These are phyloP conservation scores for Orthosia gothica DNA, from an alignment of 2,888 invertebrate genomes.

Conservation along the genomic window DNA sequence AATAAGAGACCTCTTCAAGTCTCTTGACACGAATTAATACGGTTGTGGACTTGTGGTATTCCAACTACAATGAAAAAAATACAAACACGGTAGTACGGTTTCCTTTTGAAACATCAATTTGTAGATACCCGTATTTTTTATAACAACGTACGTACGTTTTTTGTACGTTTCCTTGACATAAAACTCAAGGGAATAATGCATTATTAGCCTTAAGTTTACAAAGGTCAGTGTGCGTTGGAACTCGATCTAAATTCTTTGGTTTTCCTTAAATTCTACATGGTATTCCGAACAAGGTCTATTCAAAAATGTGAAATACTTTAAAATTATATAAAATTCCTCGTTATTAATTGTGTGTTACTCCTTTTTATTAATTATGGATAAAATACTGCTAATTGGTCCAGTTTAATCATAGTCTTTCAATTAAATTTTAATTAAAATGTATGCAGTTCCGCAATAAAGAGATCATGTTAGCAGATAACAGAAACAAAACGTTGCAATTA, in stretches of 20 bases:
- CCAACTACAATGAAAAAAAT: too few species aligned
- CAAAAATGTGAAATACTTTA: slow-evolving; percentile 31
- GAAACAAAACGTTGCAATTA: slow-evolving; percentile 15
- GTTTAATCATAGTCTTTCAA: slow-evolving; percentile 12
- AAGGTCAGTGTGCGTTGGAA: slow-evolving; percentile 34
- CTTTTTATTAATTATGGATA: slow-evolving; percentile 11
- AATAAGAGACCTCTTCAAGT: background rate
- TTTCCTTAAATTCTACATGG: slow-evolving; percentile 25
- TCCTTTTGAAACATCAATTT: background rate
- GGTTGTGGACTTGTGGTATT: background rate
- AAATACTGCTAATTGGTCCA: slow-evolving; percentile 8
- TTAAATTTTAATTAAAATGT: slow-evolving; percentile 15
- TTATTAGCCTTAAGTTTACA: slow-evolving; percentile 26
- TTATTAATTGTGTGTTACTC: slow-evolving; percentile 2
- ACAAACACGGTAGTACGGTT: too few species aligned
- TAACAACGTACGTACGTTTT: too few species aligned
- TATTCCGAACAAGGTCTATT: slow-evolving; percentile 37
- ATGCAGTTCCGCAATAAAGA: slow-evolving; percentile 5
- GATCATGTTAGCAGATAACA: slow-evolving; percentile 13
- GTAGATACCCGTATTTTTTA: background rate
- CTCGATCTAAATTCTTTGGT: slow-evolving; percentile 24
- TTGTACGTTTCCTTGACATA: slow-evolving; percentile 31
- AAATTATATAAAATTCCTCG: slow-evolving; percentile 28
- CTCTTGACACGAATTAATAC: too few species aligned
- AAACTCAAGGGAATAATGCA: slow-evolving; percentile 38